Base-by-base conservation (phyloP, 1,140 invertebrate genomes). In the Notospermus geniculatus region DNA sequence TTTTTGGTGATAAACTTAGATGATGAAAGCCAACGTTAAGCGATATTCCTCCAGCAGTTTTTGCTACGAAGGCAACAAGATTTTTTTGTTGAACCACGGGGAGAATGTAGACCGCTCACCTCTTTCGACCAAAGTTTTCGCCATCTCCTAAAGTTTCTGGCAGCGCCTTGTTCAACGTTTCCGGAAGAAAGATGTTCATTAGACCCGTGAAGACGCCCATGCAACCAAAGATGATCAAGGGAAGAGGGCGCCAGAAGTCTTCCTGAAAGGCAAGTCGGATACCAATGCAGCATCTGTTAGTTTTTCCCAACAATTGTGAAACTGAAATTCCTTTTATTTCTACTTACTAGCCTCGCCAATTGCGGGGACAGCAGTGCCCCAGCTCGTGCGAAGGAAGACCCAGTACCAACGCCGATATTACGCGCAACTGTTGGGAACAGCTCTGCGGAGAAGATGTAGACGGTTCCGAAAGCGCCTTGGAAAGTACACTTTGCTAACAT, bases 361-460 rank as follows among this genome's bases (percentile, higher is more conserved):
- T 72, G 75, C 15, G 91, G 89, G 1, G 90, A 88, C 29, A 90
- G 75, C 67, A 91, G 89, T 27, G 89, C 89, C 17, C 90, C 90
- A 62, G 92, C 79, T 59, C 91, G 81, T 13, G 90, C 91, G 64
- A 87, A 88, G 68, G 88, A 90, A 0, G 90, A 92, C 54, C 88
- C 86, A 2, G 88, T 81, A 1, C 93, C 93, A 59, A 95, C 83
- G 0, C 87, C 92, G 0, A 91, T 90, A 71, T 90, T 92, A 54
- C 91, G 82, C 30, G 93, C 87, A 2, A 90, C 87, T 0, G 93
- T 95, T 2, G 93, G 92, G 71, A 91, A 92, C 71, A 92, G 87
- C 81, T 93, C 91, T n/a, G 88, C 87, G 9, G 90, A 88, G 73
- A 89, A 91, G 43, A 92, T 84, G 71, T 92, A 92, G 29, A 92